phyloP scores from a whole-genome alignment of 2,797 vertebrate genomes.

The Setipinna tenuifilis region DNA sequence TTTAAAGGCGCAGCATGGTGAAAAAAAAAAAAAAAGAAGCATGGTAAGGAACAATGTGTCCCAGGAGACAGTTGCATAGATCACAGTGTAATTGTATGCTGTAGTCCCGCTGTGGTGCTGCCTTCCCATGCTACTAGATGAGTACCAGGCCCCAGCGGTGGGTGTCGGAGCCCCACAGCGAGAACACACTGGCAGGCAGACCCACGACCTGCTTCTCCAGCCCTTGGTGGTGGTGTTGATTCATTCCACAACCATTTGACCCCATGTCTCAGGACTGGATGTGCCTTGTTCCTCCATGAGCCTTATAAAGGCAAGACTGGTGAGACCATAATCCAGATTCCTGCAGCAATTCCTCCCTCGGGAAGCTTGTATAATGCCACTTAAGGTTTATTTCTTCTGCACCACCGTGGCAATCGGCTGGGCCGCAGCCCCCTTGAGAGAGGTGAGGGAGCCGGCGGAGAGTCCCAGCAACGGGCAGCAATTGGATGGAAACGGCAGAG shows the following conservation, averaged over 20 bases:
- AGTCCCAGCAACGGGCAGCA: conserved; percentile 48
- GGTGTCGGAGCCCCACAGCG: not conserved
- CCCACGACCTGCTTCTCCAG: not conserved
- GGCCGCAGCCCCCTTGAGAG: conserved; percentile 57
- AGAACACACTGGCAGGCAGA: not conserved
- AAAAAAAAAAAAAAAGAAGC: conserved; percentile 50
- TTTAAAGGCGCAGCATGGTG: conserved; percentile 2
- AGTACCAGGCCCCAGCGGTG: not conserved
- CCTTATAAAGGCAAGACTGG: conserved; percentile 66
- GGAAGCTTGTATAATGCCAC: conserved; percentile 73
- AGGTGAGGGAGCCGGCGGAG: conserved; percentile 4
- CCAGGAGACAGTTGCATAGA: not conserved
- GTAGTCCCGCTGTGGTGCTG: not conserved
- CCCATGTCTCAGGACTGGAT: not conserved
- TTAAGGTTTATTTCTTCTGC: conserved; percentile 75
- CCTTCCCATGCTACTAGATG: not conserved
- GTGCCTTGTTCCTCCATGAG: conserved; percentile 34
- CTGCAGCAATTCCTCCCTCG: conserved; percentile 56
- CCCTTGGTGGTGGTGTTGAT: not conserved
- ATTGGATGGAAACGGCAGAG: conserved; percentile 65
- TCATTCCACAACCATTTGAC: not conserved
- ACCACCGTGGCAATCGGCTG: conserved; percentile 59
- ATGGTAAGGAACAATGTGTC: conserved; percentile 60
- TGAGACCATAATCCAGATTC: conserved; percentile 70
- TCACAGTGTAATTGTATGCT: conserved; percentile 13